A percentile compares a stretch with the other conserved stretches of the same genome.
phyloP scores from a whole-genome alignment of 2,888 invertebrate genomes.

The Alitta virens region DNA sequence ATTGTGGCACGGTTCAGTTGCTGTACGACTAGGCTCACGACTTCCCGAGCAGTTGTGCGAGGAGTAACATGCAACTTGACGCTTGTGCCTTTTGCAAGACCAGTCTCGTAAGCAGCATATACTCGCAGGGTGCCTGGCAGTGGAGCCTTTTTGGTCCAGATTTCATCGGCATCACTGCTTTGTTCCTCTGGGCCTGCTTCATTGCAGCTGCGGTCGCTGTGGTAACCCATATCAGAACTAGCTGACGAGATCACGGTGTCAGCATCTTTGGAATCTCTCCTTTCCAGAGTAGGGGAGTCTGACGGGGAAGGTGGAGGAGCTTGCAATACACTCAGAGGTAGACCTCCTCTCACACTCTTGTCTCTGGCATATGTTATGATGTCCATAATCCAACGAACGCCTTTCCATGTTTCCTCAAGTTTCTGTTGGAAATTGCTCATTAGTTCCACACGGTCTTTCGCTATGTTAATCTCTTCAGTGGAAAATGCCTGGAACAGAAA shows the following conservation, averaged over 20 bases:
- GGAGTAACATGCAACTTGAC: slow-evolving; percentile 90
- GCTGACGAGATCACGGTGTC: background rate
- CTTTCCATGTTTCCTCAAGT: slow-evolving; percentile 88
- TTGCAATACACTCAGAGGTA: slow-evolving; percentile 50
- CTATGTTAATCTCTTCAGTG: slow-evolving; percentile 77
- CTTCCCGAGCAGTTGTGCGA: slow-evolving; percentile 89
- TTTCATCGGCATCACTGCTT: slow-evolving; percentile 8
- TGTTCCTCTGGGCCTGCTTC: background rate
- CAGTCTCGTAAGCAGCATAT: slow-evolving; percentile 94
- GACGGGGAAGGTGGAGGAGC: slow-evolving; percentile 27
- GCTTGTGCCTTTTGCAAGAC: slow-evolving; percentile 87
- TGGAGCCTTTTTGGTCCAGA: slow-evolving; percentile 13
- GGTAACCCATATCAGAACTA: slow-evolving; percentile 28
- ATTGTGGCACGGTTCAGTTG: slow-evolving; percentile 70
- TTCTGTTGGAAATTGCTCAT: slow-evolving; percentile 81
- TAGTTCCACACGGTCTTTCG: slow-evolving; percentile 79
- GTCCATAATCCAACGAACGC: slow-evolving; percentile 93
- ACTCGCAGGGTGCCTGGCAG: slow-evolving; percentile 68
- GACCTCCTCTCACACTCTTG: slow-evolving; percentile 58
- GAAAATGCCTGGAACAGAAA: slow-evolving; percentile 73
- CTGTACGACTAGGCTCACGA: slow-evolving; percentile 91
- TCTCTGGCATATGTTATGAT: slow-evolving; percentile 92
- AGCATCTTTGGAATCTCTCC: slow-evolving; percentile 19
- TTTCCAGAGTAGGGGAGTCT: slow-evolving; percentile 27
- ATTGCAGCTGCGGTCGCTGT: slow-evolving; percentile 26